Evolutionary conservation across 1,140 invertebrate genomes (phyloP).

Genomic region (Rhagoletis zephyria): DNA sequence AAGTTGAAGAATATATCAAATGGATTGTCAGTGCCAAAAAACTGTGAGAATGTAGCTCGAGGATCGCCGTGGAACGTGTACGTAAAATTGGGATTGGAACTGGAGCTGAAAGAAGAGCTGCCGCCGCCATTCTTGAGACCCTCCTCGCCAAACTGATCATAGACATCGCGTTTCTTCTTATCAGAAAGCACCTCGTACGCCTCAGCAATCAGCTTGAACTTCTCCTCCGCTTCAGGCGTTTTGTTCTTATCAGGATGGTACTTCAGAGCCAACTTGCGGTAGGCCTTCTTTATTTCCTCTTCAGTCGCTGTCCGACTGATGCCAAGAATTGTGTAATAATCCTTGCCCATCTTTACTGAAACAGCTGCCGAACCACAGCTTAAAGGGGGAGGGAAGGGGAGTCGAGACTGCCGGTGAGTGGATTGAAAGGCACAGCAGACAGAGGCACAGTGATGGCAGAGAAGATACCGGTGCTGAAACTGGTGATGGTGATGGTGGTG

Average conservation of each 20-base stretch:
- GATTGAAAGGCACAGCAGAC: too few species aligned
- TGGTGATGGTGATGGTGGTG: too few species aligned
- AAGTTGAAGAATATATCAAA: constrained; percentile 73
- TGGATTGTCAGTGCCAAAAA: constrained; percentile 77
- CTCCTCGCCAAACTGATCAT: constrained; percentile 92
- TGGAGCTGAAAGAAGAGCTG: constrained; percentile 75
- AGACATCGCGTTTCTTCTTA: constrained; percentile 90
- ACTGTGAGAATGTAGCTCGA: constrained; percentile 88
- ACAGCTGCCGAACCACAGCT: too few species aligned
- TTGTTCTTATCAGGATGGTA: constrained; percentile 98
- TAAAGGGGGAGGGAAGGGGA: too few species aligned
- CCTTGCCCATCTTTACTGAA: constrained; percentile 98
- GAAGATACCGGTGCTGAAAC: too few species aligned
- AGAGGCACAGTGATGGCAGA: too few species aligned
- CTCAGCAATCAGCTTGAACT: constrained; percentile 95
- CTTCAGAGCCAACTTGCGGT: constrained; percentile 92
- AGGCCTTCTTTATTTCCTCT: constrained; percentile 94
- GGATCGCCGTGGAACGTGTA: constrained; percentile 88
- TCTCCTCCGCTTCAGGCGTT: constrained; percentile 88
- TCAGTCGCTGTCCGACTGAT: constrained; percentile 84
- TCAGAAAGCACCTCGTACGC: constrained; percentile 95
- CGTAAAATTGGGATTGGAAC: constrained; percentile 73
- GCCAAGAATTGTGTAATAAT: constrained; percentile 92
- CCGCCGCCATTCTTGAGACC: constrained; percentile 85
- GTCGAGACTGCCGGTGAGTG: too few species aligned